phyloP scores from a whole-genome alignment of 2,113 vertebrate species.

The Polyodon spathula region DNA sequence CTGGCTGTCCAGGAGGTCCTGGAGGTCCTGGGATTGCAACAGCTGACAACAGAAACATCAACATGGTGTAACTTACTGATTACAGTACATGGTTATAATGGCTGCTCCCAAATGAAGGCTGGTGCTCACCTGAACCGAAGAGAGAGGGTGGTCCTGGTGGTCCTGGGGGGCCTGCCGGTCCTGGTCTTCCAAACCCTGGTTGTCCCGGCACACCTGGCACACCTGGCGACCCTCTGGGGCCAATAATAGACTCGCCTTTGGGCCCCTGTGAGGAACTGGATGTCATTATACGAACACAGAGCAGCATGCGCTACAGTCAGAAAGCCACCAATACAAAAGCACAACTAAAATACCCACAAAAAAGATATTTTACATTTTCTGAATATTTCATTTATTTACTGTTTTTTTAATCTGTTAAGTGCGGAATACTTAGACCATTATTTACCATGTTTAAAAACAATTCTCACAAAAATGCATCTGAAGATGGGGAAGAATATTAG shows the following conservation, averaged over 20 bases:
- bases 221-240: constrained; percentile 74
- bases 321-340: neutral
- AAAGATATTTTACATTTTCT: no score
- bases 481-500: no score
- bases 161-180: constrained; percentile 70
- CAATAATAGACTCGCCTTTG: constrained; percentile 73
- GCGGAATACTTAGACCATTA: no score
- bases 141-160: constrained; percentile 61
- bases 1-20: constrained; percentile 77
- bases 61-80: neutral
- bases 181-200: constrained; percentile 74
- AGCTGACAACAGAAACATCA: constrained; percentile 44
- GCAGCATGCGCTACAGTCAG: constrained; percentile 4
- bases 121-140: constrained; percentile 60
- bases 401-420: no score
- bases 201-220: constrained; percentile 70
- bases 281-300: neutral
- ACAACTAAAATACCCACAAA: no score
- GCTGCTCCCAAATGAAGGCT: neutral
- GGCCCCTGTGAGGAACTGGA: constrained; percentile 60
- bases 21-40: constrained; percentile 70
- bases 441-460: no score
- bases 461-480: no score
- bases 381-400: no score
- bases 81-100: neutral